These are phyloP conservation scores for Dicentrarchus labrax DNA, from an alignment of 2,113 vertebrate genomes.

Conservation along the genomic window DNA sequence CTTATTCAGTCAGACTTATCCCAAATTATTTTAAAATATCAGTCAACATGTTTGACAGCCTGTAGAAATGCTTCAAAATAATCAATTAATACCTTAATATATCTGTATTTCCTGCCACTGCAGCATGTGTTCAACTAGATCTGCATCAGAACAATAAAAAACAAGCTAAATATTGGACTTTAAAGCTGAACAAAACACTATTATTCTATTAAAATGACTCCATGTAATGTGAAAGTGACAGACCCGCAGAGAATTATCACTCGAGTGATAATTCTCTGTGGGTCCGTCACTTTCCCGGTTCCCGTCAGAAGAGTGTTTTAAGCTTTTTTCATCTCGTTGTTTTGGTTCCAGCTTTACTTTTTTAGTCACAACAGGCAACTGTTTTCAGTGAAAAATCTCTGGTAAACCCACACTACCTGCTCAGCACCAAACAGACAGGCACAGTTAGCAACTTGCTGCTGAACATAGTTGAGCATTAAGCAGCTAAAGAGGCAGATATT, in stretches of 20 bases:
- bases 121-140: not conserved
- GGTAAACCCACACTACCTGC: not conserved
- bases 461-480: slow-evolving; percentile 2
- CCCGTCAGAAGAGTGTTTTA: not conserved
- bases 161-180: not conserved
- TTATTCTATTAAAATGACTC: not conserved
- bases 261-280: not conserved
- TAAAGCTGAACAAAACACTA: not conserved
- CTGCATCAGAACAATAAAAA: not conserved
- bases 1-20: not conserved
- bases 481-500: not conserved
- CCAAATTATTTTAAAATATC: not conserved
- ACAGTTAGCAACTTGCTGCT: rapidly evolving
- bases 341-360: not conserved
- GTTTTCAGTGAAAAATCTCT: not conserved
- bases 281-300: not conserved
- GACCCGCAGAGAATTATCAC: not conserved
- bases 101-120: not conserved
- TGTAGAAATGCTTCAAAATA: not conserved
- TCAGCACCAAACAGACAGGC: not conserved
- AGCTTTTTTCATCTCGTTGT: not conserved
- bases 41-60: not conserved
- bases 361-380: not conserved
- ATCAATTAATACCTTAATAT: not conserved
- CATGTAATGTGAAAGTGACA: not conserved